Conservation (phyloP, 2,888 invertebrate species). For the Meloe dianella region DNA sequence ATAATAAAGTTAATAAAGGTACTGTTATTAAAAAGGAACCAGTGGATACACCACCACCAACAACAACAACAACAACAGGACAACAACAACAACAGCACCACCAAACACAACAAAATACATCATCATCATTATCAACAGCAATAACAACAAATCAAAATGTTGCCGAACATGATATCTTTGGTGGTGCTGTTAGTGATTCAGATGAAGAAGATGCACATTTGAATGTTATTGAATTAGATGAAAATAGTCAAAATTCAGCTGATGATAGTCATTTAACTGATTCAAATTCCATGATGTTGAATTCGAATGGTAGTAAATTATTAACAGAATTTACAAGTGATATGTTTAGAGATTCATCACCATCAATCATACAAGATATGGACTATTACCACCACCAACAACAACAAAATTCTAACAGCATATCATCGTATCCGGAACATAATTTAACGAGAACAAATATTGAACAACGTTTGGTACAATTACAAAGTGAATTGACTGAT, state of each 20-base stretch:
- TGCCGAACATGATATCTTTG: constrained; percentile 87
- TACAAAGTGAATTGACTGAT: constrained; percentile 77
- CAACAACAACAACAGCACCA: not conserved
- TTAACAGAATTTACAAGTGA: constrained; percentile 69
- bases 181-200: constrained; percentile 90
- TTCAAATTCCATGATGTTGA: constrained; percentile 66
- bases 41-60: constrained; percentile 32
- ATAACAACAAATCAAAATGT: constrained; percentile 55
- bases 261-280: constrained; percentile 78
- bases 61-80: constrained; percentile 28
- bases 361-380: constrained; percentile 53
- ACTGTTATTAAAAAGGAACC: constrained; percentile 57
- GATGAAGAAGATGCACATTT: constrained; percentile 75
- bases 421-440: constrained; percentile 45
- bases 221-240: constrained; percentile 80
- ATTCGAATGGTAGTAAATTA: constrained; percentile 56
- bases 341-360: constrained; percentile 62
- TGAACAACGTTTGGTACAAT: constrained; percentile 69
- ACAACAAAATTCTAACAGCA: not conserved
- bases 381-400: constrained; percentile 53
- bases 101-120: not conserved
- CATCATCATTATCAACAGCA: constrained; percentile 15
- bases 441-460: constrained; percentile 50
- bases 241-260: constrained; percentile 75
- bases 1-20: constrained; percentile 62